Evolutionary conservation across 2,888 invertebrate genomes (phyloP).

Genomic region (Zygaena filipendulae): DNA sequence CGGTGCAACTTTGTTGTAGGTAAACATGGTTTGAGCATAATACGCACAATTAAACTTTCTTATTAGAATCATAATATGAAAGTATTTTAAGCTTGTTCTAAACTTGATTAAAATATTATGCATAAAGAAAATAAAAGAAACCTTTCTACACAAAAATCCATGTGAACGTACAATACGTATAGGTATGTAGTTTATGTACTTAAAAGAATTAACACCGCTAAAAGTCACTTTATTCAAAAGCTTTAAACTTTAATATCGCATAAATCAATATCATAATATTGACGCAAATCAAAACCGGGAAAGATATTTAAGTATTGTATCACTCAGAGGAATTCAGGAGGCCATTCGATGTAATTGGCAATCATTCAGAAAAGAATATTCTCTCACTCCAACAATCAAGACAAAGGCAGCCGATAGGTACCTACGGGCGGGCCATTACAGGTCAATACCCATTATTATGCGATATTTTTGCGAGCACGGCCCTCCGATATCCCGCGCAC

Average conservation of each 20-base stretch:
- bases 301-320: conserved; percentile 45
- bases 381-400: conserved; percentile 60
- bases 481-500: conserved; percentile 61
- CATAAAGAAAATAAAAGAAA: no score
- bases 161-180: no score
- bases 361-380: conserved; percentile 63
- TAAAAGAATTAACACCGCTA: conserved; percentile 9
- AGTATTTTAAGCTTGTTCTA: conserved; percentile 17
- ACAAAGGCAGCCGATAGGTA: conserved; percentile 64
- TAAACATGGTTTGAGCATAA: no score
- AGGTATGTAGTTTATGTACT: not conserved
- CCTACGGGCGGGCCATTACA: conserved; percentile 63
- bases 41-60: conserved; percentile 33
- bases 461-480: conserved; percentile 66
- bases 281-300: conserved; percentile 49
- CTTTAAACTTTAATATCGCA: conserved; percentile 42
- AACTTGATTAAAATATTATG: conserved; percentile 17
- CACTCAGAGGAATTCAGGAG: conserved; percentile 35
- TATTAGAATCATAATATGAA: conserved; percentile 29
- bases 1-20: conserved; percentile 60
- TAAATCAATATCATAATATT: conserved; percentile 60
- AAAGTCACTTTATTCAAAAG: conserved; percentile 27
- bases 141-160: no score
- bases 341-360: conserved; percentile 65
- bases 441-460: conserved; percentile 69